Conservation (phyloP, 2,888 invertebrate species). For the Asteroscopus sphinx region DNA sequence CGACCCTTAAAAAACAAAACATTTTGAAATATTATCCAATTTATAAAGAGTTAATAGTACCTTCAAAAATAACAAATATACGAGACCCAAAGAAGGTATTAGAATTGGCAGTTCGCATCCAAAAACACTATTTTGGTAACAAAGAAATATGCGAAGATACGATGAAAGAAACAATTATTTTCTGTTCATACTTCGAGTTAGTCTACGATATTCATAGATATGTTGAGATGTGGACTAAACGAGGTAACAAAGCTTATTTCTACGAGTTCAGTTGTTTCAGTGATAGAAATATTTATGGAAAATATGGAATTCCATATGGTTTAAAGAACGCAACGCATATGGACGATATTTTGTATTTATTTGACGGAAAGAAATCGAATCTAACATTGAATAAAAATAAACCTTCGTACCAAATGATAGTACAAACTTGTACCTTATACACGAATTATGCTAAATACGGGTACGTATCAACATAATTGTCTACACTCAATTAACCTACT, state of each 20-base stretch:
- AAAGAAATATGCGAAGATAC: constrained; percentile 32
- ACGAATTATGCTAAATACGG: constrained; percentile 74
- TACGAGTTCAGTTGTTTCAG: constrained; percentile 64
- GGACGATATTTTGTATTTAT: constrained; percentile 67
- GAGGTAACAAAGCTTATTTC: constrained; percentile 51
- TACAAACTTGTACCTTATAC: constrained; percentile 63
- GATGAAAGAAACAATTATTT: constrained; percentile 46
- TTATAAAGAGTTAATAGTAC: constrained; percentile 52
- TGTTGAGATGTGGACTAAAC: constrained; percentile 39
- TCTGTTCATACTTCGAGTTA: constrained; percentile 34
- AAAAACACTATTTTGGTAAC: constrained; percentile 53
- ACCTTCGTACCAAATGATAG: constrained; percentile 61
- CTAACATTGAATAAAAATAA: constrained; percentile 10
- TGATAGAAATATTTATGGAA: constrained; percentile 61
- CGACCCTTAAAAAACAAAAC: neutral
- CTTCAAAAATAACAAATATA: constrained; percentile 51
- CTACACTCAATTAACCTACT: no score
- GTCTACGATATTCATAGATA: constrained; percentile 49
- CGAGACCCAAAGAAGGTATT: constrained; percentile 38
- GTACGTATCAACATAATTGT: no score
- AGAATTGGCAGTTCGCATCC: constrained; percentile 47
- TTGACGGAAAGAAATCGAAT: constrained; percentile 46
- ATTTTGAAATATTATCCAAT: constrained; percentile 39
- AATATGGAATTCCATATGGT: constrained; percentile 50
- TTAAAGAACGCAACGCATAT: constrained; percentile 58